phyloP scores from a whole-genome alignment of 2,888 invertebrate species.

The Dexiosoma caninum region DNA sequence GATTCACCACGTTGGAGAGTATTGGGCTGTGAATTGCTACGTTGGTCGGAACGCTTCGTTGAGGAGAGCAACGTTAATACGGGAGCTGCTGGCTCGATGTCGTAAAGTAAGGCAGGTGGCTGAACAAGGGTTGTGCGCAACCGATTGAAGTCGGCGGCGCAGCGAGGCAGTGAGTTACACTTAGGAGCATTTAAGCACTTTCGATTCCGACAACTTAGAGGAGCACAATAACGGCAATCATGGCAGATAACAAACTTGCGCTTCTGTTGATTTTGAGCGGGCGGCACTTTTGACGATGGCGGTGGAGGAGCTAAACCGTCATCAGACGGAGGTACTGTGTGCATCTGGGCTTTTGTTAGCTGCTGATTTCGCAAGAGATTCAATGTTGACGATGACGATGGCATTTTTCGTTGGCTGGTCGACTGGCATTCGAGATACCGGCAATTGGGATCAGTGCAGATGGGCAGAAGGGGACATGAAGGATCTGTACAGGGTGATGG shows the following conservation, averaged over 20 bases:
- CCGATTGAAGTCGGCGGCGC: slow-evolving; percentile 77
- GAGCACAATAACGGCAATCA: slow-evolving; percentile 76
- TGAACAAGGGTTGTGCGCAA: slow-evolving; percentile 74
- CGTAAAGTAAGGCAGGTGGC: slow-evolving; percentile 73
- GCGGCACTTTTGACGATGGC: slow-evolving; percentile 66
- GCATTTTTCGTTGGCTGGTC: slow-evolving; percentile 61
- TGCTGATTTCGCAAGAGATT: slow-evolving; percentile 74
- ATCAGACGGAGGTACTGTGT: slow-evolving; percentile 73
- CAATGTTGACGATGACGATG: slow-evolving; percentile 69
- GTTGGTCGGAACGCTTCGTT: slow-evolving; percentile 63
- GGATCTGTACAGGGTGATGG: slow-evolving; percentile 78
- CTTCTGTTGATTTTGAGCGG: slow-evolving; percentile 65
- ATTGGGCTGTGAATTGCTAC: slow-evolving; percentile 77
- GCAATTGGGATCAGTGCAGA: slow-evolving; percentile 78
- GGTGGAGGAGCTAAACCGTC: slow-evolving; percentile 68
- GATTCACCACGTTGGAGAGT: slow-evolving; percentile 77
- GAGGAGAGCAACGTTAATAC: slow-evolving; percentile 40
- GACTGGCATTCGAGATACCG: slow-evolving; percentile 75
- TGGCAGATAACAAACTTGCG: slow-evolving; percentile 73
- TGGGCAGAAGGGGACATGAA: slow-evolving; percentile 76
- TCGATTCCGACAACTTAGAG: slow-evolving; percentile 77
- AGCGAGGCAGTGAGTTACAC: slow-evolving; percentile 79
- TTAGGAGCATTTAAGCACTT: slow-evolving; percentile 78
- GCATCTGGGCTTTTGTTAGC: slow-evolving; percentile 71
- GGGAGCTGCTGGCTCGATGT: slow-evolving; percentile 70